phyloP scores from a whole-genome alignment of 2,888 invertebrate genomes.

The Drosophila lacicola region DNA sequence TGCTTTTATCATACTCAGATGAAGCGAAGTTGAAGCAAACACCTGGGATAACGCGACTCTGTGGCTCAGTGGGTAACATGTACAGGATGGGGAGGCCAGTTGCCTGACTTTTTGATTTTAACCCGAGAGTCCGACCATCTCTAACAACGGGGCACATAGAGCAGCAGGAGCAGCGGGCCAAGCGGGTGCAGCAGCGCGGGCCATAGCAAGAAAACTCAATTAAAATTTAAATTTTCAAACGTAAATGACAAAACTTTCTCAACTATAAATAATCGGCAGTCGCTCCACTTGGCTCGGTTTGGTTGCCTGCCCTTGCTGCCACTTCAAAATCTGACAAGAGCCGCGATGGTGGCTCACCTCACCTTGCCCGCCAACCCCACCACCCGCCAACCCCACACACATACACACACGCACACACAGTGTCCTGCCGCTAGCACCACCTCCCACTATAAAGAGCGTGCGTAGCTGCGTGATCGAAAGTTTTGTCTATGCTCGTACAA shows the following conservation, averaged over 20 bases:
- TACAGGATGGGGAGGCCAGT: slow-evolving; percentile 7
- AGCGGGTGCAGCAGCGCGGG: background rate
- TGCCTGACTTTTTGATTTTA: slow-evolving; percentile 62
- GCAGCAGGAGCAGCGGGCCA: background rate
- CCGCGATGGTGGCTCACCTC: slow-evolving; percentile 43
- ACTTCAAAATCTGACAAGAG: slow-evolving; percentile 71
- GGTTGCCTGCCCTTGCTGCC: slow-evolving; percentile 48
- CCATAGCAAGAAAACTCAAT: slow-evolving; percentile 75
- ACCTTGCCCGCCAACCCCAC: slow-evolving; percentile 1
- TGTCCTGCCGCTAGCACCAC: background rate
- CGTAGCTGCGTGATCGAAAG: slow-evolving; percentile 76
- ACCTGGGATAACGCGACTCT: slow-evolving; percentile 62
- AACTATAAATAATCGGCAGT: slow-evolving; percentile 80
- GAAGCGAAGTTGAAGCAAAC: slow-evolving; percentile 66
- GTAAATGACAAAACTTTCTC: slow-evolving; percentile 81
- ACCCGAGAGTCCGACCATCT: slow-evolving; percentile 15
- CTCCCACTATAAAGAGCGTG: slow-evolving; percentile 58
- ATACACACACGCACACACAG: background rate
- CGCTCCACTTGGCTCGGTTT: slow-evolving; percentile 57
- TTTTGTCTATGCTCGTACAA: slow-evolving; percentile 75
- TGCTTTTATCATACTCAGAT: slow-evolving; percentile 44
- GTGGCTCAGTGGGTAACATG: slow-evolving; percentile 28
- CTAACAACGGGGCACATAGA: slow-evolving; percentile 5
- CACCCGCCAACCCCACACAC: background rate
- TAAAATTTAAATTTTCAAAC: slow-evolving; percentile 81